Percentiles rank a stretch among this genome's conserved stretches.
Evolutionary conservation across 2,888 invertebrate species (phyloP).

Genomic region (Chydorus sphaericus): DNA sequence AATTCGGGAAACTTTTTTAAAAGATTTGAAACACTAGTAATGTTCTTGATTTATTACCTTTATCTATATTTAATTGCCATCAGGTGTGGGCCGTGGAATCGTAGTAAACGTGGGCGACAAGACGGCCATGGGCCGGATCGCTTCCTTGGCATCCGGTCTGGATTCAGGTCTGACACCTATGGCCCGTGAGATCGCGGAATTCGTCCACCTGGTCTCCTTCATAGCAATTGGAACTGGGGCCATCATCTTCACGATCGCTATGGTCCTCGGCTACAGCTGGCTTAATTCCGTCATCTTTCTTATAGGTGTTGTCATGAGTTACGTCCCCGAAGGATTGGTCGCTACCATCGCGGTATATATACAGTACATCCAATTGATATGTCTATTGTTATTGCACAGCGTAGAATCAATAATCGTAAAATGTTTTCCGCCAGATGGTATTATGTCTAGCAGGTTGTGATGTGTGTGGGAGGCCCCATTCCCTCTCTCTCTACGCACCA

Average conservation of each 20-base stretch:
- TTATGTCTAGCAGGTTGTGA: too few relatives aligned
- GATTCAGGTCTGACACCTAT: conserved; percentile 96
- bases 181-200: conserved; percentile 96
- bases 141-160: conserved; percentile 80
- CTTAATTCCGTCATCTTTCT: conserved; percentile 97
- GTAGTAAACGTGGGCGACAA: conserved; percentile 90
- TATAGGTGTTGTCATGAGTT: conserved; percentile 98
- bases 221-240: conserved; percentile 95
- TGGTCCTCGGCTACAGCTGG: conserved; percentile 92
- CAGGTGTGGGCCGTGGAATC: conserved; percentile 62
- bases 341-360: conserved; percentile 78
- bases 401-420: too few relatives aligned
- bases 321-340: conserved; percentile 95
- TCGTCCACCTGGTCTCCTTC: conserved; percentile 95
- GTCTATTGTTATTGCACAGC: neutral
- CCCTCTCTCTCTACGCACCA: too few relatives aligned
- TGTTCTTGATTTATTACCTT: neutral
- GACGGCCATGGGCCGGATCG: conserved; percentile 92
- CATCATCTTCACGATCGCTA: conserved; percentile 61
- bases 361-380: neutral
- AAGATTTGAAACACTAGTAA: neutral
- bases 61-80: conserved; percentile 9
- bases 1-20: neutral
- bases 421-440: too few relatives aligned
- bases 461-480: too few relatives aligned